Conservation (phyloP, 2,797 vertebrate genomes). For the Centropyge bicolor region DNA sequence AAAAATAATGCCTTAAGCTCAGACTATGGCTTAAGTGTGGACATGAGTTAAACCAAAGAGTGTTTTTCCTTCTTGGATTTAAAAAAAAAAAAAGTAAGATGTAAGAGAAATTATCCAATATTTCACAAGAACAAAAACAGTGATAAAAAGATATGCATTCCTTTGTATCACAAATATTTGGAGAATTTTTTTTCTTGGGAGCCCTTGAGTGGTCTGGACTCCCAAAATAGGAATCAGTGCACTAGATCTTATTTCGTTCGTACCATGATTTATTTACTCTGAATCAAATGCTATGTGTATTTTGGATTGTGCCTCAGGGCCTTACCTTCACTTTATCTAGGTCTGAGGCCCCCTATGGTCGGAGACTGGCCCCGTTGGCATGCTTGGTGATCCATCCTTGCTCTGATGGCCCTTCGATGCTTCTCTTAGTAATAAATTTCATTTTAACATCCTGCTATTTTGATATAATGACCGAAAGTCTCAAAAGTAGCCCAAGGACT, state of each 20-base stretch:
- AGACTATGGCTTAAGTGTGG: neutral
- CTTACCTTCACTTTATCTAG: neutral
- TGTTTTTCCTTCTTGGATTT: neutral
- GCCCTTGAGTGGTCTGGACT: neutral
- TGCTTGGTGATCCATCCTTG: neutral
- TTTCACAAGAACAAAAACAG: neutral
- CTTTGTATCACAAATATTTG: neutral
- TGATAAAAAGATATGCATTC: neutral
- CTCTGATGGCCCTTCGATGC: neutral
- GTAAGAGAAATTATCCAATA: neutral
- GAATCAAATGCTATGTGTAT: neutral
- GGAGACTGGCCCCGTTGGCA: neutral
- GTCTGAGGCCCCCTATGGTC: neutral
- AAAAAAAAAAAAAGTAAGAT: no score
- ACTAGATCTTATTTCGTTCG: neutral
- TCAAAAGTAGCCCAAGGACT: neutral
- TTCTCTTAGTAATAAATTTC: neutral
- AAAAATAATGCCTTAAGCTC: neutral
- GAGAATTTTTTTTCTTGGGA: neutral
- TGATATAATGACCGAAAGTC: neutral
- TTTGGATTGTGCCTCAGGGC: neutral
- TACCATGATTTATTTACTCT: neutral
- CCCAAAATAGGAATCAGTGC: neutral
- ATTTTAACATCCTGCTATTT: slow-evolving; percentile 1
- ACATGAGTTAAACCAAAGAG: neutral